A percentile compares a stretch with the other conserved stretches of the same genome.
These are phyloP conservation scores for Melinopterus prodromus DNA, from an alignment of 2,888 invertebrate genomes.

Conservation along the genomic window DNA sequence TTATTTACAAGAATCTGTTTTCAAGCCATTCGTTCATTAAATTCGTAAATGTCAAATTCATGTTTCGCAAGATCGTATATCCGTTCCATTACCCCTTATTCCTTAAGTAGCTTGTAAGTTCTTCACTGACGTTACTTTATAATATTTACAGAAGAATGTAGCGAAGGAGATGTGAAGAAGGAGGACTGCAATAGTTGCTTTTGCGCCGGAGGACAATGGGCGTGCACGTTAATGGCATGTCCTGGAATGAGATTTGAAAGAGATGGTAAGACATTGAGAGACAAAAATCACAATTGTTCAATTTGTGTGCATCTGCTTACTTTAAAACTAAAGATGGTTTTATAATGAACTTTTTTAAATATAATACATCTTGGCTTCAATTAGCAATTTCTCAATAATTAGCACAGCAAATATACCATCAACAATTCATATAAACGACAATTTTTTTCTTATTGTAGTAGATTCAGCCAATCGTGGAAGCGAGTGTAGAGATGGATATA, in stretches of 20 bases:
- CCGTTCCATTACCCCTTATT: neutral
- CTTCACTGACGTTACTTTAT: neutral
- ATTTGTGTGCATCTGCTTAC: too few species aligned
- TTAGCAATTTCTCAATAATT: too few species aligned
- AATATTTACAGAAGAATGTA: slow-evolving; percentile 45
- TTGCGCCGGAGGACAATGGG: slow-evolving; percentile 11
- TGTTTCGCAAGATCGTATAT: too few species aligned
- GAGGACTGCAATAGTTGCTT: slow-evolving; percentile 16
- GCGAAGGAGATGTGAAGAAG: slow-evolving; percentile 56
- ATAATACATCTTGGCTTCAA: too few species aligned
- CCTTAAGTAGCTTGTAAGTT: neutral
- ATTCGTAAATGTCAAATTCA: too few species aligned
- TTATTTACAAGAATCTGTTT: too few species aligned
- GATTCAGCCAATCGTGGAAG: neutral
- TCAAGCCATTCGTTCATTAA: too few species aligned
- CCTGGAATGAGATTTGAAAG: neutral
- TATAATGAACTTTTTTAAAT: too few species aligned
- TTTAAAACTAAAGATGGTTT: too few species aligned
- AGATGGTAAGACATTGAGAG: neutral
- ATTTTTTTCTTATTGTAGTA: neutral
- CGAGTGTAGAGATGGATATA: slow-evolving; percentile 17
- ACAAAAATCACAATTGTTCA: neutral
- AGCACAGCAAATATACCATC: too few species aligned
- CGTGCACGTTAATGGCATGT: slow-evolving; percentile 20
- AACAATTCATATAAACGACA: neutral